Base-by-base conservation (phyloP, 2,797 vertebrate genomes). In the Agapornis canus region DNA sequence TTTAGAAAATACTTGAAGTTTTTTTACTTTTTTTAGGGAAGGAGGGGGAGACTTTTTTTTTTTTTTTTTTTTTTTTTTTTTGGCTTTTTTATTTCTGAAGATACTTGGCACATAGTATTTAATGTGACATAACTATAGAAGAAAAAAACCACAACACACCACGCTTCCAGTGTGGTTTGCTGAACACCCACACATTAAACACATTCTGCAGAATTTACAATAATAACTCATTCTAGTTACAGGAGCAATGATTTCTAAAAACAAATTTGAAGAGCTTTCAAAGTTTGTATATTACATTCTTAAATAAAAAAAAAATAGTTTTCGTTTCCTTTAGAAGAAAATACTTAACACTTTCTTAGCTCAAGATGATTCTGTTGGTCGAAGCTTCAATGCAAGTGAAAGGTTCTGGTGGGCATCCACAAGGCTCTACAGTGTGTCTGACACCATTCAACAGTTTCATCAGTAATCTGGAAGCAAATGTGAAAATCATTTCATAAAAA, bases 111-210 rank as follows among this genome's bases (percentile, higher is more conserved):
- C 61, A 76, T 48, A 64, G 32, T 85, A 49, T 82, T 78, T 56
- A 92, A 77, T 89, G 56, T 93, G 89, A 85, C 90, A 47, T 82
- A 94, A 49, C 81, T 77, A 69, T 12, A 87, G 84, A 72, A 57
- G 56, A 83, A 65, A 94, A 72, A 15, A 65, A 37, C 40, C 25
- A 13, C 70, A 37, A 7, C 56, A 27, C 11, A 54, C 13, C 23
- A 76, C 9, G 9, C 14, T 85, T 89, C 87, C 90, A 85, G 31
- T 96, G 97, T 95, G 96, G 96, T 97, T 97, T 85, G 54, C 79
- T 91, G 75, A 85, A 96, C 97, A 88, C 97, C 97, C 96, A 98
- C 97, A 70, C 90, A 73, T 66, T 69, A 93, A 90, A 86, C 20
- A 14, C 8, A 0, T 79, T 95, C 57, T 84, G 77, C 77, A 95